These are phyloP conservation scores for Eulemur rufifrons DNA, from an alignment of 2,113 vertebrate species.

Conservation along the genomic window DNA sequence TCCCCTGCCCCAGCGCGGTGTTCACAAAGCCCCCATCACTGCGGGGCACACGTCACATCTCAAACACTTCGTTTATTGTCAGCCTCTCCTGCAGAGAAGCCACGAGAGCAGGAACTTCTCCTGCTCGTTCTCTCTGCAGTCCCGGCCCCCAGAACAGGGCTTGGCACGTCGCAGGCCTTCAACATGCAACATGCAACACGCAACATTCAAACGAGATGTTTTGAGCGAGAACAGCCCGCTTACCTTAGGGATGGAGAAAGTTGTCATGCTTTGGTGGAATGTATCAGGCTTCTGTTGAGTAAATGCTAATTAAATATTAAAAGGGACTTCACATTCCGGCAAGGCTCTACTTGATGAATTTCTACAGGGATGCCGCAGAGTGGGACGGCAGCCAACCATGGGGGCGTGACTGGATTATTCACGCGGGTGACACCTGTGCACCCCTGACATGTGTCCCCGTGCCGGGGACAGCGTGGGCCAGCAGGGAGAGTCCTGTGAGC, in stretches of 20 bases:
- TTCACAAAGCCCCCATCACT: neutral
- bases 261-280: neutral
- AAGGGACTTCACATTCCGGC: neutral
- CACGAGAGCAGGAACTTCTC: neutral
- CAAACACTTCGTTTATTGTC: neutral
- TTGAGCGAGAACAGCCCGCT: too few species aligned
- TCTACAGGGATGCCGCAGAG: neutral
- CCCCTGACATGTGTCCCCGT: neutral
- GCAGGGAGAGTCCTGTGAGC: accelerated
- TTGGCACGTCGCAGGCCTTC: neutral
- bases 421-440: neutral
- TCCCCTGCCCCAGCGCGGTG: neutral
- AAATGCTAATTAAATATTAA: neutral
- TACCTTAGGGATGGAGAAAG: neutral
- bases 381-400: accelerated
- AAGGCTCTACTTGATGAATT: neutral
- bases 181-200: too few species aligned
- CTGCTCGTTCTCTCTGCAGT: accelerated
- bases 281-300: neutral
- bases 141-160: neutral
- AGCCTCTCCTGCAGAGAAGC: neutral
- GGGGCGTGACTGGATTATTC: accelerated
- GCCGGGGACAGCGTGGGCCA: neutral
- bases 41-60: accelerated
- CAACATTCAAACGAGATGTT: too few species aligned